A percentile compares a stretch with the other conserved stretches of the same genome.
phyloP scores from a whole-genome alignment of 53 echinoderm and acorn worm species.

The Luidia sarsii region DNA sequence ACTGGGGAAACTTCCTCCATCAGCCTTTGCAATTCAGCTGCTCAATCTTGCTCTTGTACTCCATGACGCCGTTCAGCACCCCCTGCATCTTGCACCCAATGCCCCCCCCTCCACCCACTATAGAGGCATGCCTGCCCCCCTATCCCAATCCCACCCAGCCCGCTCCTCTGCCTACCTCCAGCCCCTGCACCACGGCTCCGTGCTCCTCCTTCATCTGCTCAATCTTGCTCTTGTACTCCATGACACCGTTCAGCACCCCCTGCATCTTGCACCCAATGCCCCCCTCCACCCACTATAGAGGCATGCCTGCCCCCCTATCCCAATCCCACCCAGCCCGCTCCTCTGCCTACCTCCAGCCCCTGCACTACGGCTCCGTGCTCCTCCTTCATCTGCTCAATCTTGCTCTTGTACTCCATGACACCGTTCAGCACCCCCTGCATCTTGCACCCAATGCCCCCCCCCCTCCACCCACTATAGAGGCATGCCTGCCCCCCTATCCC shows the following conservation, averaged over 20 bases:
- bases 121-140: neutral
- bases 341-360: constrained; percentile 57
- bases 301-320: neutral
- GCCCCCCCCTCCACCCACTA: neutral
- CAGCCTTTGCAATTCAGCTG: no score
- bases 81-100: constrained; percentile 51
- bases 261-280: constrained; percentile 45
- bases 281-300: neutral
- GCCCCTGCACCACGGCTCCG: constrained; percentile 5
- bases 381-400: constrained; percentile 59
- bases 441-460: constrained; percentile 8
- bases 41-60: constrained; percentile 62
- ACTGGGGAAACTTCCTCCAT: no score
- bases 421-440: constrained; percentile 59
- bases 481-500: neutral
- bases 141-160: neutral
- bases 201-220: constrained; percentile 62
- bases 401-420: constrained; percentile 63
- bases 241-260: constrained; percentile 52
- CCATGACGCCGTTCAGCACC: constrained; percentile 54
- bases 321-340: no score
- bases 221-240: constrained; percentile 63
- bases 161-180: no score
- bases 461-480: neutral
- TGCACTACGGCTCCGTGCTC: constrained; percentile 32